Base-by-base conservation (phyloP, 1,140 invertebrate species). In the Sarcophaga bullata region DNA sequence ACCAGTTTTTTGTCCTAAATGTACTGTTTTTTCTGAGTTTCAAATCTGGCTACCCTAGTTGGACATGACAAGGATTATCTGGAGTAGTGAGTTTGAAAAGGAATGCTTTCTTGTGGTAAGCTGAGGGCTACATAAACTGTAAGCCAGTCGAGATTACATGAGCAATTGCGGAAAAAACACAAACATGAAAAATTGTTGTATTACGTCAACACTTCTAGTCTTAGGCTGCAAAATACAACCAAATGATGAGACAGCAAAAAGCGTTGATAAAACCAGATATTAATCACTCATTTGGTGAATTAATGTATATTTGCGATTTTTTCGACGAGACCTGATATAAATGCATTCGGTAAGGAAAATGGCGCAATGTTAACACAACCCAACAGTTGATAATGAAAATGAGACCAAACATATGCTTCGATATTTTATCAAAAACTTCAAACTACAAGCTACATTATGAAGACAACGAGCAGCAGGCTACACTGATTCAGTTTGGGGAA, bases 71-170 rank as follows among this genome's bases (percentile, higher is more conserved):
- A 90, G 15, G 91, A 91, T 0, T 92, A 90, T 84, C n/a, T n/a
- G n/a, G 11, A 85, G 92, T 85, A 91, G 91, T 47, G 83, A 87
- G 48, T 85, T 91, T 50, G 84, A 91, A 9, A 91, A 92, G 85
- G 85, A 85, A 13, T 13, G 81, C 1, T 84, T 82, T 54, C n/a
- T 84, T 85, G 81, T 1, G 19, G n/a, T 82, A 84, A 54, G 82
- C 84, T 5, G 48, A 75, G 49, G 46, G 62, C 8, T 84, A 72
- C 54, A 58, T 19, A 13, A 15, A 62, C 46, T 47, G 68, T 48
- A 37, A 48, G 50, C 8, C 58, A 68, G 48, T 46, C 46, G n/a
- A 13, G 72, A 47, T 81, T n/a, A n/a, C n/a, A n/a, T n/a, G n/a
- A n/a, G n/a, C n/a, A n/a, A n/a, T n/a, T n/a, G n/a, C n/a, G n/a